Conservation (phyloP, 2,797 vertebrate species). For the Aselliscus stoliczkanus region DNA sequence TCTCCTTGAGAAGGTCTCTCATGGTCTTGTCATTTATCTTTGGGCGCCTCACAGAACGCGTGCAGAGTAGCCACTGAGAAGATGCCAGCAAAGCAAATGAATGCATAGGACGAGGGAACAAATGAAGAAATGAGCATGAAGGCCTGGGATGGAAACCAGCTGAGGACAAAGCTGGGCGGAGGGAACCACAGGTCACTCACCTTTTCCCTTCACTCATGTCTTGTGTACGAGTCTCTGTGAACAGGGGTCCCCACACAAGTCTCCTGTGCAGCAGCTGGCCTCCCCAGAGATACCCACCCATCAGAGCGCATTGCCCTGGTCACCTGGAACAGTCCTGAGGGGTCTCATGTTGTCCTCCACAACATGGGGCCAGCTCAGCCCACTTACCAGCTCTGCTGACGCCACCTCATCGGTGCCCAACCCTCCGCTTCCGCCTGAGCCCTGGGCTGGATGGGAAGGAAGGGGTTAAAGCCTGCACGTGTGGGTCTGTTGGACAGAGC, state of each 20-base stretch:
- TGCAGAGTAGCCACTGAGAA: not conserved
- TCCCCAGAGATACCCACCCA: not conserved
- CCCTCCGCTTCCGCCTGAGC: not conserved
- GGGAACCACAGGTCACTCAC: not conserved
- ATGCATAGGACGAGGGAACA: not conserved
- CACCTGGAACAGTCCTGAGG: not conserved
- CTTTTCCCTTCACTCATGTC: not conserved
- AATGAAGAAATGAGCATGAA: not conserved
- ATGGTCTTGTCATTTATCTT: not conserved
- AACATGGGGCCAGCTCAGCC: not conserved
- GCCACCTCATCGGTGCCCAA: fast-evolving
- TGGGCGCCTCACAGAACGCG: not conserved
- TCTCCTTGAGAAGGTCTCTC: not conserved
- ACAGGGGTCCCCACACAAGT: not conserved
- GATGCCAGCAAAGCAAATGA: not conserved
- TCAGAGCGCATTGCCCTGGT: not conserved
- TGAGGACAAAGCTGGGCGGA: not conserved
- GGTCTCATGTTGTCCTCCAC: not conserved
- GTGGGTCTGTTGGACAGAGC: not conserved
- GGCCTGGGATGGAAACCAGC: not conserved
- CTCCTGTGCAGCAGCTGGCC: not conserved
- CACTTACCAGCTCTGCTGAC: not conserved
- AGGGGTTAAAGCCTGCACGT: conserved; percentile 11
- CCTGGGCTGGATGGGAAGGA: not conserved
- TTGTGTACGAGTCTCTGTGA: not conserved